A percentile compares a stretch with the other conserved stretches of the same genome.
Conservation (phyloP, 2,888 invertebrate genomes). For the Boloria euphrosyne region DNA sequence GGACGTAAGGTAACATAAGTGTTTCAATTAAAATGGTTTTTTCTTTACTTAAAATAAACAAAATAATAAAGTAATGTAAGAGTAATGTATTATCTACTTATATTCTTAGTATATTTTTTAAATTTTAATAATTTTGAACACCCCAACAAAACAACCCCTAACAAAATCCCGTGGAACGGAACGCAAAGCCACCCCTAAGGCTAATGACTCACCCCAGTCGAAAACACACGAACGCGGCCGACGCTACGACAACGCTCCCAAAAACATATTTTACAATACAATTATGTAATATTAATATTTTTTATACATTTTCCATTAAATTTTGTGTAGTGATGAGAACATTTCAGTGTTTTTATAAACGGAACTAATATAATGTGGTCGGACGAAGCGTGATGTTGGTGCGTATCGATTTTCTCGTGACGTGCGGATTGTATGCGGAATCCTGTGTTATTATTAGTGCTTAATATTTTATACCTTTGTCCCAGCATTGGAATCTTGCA, state of each 20-base stretch:
- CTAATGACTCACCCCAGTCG: slow-evolving; percentile 75
- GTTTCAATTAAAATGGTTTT: background rate
- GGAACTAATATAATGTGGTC: slow-evolving; percentile 31
- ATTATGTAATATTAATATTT: slow-evolving; percentile 65
- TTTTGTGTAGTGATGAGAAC: slow-evolving; percentile 18
- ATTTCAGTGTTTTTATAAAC: slow-evolving; percentile 24
- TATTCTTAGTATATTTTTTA: background rate
- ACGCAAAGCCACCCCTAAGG: slow-evolving; percentile 69
- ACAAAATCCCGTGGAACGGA: slow-evolving; percentile 55
- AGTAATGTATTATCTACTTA: background rate
- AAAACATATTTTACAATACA: slow-evolving; percentile 65
- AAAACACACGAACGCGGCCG: slow-evolving; percentile 55
- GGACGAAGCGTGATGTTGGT: slow-evolving; percentile 48
- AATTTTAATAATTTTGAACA: background rate
- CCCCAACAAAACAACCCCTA: slow-evolving; percentile 2
- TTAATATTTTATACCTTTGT: slow-evolving; percentile 51
- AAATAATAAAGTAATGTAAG: slow-evolving; percentile 11
- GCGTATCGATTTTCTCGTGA: slow-evolving; percentile 76
- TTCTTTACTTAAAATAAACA: background rate
- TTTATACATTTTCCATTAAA: slow-evolving; percentile 37
- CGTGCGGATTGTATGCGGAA: slow-evolving; percentile 68
- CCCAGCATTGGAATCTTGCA: slow-evolving; percentile 26
- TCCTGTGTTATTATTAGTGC: slow-evolving; percentile 65
- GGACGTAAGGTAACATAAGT: no score
- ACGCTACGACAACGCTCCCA: slow-evolving; percentile 50